Percentiles rank a stretch among this genome's conserved stretches.
Evolutionary conservation across 1,140 invertebrate species (phyloP).

Genomic region (Aphelenchoides avenae): DNA sequence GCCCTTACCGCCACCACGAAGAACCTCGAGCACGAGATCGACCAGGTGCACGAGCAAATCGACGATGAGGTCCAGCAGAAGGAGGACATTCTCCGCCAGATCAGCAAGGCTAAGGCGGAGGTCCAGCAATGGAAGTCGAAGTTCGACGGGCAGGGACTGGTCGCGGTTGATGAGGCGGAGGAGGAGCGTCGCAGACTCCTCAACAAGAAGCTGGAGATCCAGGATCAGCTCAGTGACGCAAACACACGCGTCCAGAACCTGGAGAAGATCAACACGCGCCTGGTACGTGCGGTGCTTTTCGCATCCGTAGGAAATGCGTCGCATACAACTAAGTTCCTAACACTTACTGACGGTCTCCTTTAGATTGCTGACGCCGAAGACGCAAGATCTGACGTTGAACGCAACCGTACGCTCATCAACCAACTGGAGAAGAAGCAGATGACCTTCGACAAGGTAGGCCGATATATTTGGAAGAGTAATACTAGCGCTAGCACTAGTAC

Average conservation of each 20-base stretch:
- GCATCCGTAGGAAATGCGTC: too few relatives aligned
- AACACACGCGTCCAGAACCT: conserved; percentile 90
- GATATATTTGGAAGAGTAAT: too few relatives aligned
- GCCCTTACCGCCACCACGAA: conserved; percentile 59
- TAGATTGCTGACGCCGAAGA: conserved; percentile 42
- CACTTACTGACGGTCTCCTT: too few relatives aligned
- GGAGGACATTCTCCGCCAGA: conserved; percentile 61
- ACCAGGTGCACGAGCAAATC: conserved; percentile 62
- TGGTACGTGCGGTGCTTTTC: too few relatives aligned
- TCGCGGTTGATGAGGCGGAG: conserved; percentile 42
- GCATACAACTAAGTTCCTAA: too few relatives aligned
- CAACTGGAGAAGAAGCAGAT: conserved; percentile 45
- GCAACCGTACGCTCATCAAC: too few relatives aligned
- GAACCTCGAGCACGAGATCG: conserved; percentile 63
- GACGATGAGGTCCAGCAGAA: conserved; percentile 63
- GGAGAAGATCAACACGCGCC: conserved; percentile 92
- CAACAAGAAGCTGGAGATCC: conserved; percentile 88
- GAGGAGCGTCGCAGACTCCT: conserved; percentile 71
- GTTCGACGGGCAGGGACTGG: conserved; percentile 45
- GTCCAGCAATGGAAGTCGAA: conserved; percentile 49
- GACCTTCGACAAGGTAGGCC: conserved; percentile 79
- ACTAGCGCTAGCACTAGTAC: too few relatives aligned
- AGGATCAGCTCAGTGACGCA: conserved; percentile 90
- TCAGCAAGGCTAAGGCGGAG: conserved; percentile 61
- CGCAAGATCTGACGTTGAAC: conserved; percentile 40